Percentiles rank a stretch among this genome's conserved stretches.
Evolutionary conservation across 2,888 invertebrate genomes (phyloP).

Genomic region (Gortyna flavago): DNA sequence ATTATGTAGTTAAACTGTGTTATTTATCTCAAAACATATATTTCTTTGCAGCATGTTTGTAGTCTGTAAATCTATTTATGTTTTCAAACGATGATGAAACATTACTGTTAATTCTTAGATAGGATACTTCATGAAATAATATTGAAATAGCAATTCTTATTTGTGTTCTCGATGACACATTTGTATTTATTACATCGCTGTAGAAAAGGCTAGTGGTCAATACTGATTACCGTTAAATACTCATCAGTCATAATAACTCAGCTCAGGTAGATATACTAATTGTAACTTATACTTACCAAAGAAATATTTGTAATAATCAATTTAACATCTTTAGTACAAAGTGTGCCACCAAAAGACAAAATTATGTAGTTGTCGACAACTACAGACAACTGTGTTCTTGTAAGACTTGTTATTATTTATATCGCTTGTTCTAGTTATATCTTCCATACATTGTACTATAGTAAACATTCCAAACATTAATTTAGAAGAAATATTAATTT

Average conservation of each 20-base stretch:
- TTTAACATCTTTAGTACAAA: constrained; percentile 57
- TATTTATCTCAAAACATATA: constrained; percentile 19
- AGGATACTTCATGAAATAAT: constrained; percentile 37
- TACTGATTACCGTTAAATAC: constrained; percentile 43
- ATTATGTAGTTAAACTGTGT: constrained; percentile 19
- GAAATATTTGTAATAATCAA: constrained; percentile 49
- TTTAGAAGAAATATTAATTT: constrained; percentile 41
- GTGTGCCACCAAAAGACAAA: constrained; percentile 47
- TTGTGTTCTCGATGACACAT: constrained; percentile 21
- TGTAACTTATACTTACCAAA: constrained; percentile 62
- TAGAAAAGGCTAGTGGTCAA: constrained; percentile 60
- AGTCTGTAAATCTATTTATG: constrained; percentile 26
- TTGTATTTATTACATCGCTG: constrained; percentile 38
- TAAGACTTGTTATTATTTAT: constrained; percentile 55
- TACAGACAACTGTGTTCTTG: constrained; percentile 54
- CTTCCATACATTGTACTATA: constrained; percentile 45
- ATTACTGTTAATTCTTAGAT: constrained; percentile 43
- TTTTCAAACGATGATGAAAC: constrained; percentile 29
- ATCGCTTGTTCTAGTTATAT: constrained; percentile 52
- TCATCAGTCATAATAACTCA: constrained; percentile 49
- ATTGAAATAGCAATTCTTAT: constrained; percentile 22
- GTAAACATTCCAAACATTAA: constrained; percentile 61
- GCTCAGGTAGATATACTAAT: constrained; percentile 48
- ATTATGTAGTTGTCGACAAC: constrained; percentile 21
- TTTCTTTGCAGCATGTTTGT: constrained; percentile 15